Base-by-base conservation (phyloP, 2,888 invertebrate species). In the Pterobdella sp. region DNA sequence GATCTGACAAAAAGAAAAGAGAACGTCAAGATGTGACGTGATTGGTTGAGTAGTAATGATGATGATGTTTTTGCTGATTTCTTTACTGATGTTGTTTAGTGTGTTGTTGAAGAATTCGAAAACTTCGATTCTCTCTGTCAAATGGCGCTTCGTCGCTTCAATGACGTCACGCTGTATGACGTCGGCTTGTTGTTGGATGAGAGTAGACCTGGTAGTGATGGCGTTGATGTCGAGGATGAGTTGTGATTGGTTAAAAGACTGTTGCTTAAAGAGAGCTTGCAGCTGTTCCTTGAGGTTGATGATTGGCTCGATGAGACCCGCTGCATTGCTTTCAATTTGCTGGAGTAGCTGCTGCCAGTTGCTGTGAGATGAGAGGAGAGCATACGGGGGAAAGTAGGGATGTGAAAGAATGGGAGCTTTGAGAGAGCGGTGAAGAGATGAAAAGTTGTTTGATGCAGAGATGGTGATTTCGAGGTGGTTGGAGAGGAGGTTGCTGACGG, bases 381-480 rank as follows among this genome's bases (percentile, higher is more conserved):
- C 60, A 26, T 56, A 56, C n/a, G 60, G 60, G 60, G 26, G 7
- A 26, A 56, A 26, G 60, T 56, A 56, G 22, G 49, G 49, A 22
- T 42, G 49, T 7, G 7, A 14, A n/a, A 26, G 3, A 14, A 26
- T 26, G n/a, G 60, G 60, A 26, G 18, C 3, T 18, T 7, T 56
- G 60, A n/a, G n/a, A 26, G 60, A 18, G 4, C 26, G 18, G 10
- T 56, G 60, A 26, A 56, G 18, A 26, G 3, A 26, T 22, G 60
- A 56, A 56, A 56, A 56, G n/a, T 56, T 56, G 60, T 56, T 56
- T 22, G 60, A 56, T 22, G 60, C 60, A 22, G 60, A 4, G n/a
- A 56, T 56, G n/a, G 60, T 26, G 10, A 56, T n/a, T 56, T 56
- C 60, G 60, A 56, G 60, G n/a, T 26, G 60, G 60, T 56, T 56